phyloP scores from a whole-genome alignment of 2,888 invertebrate genomes.

The Vandiemenella viatica region DNA sequence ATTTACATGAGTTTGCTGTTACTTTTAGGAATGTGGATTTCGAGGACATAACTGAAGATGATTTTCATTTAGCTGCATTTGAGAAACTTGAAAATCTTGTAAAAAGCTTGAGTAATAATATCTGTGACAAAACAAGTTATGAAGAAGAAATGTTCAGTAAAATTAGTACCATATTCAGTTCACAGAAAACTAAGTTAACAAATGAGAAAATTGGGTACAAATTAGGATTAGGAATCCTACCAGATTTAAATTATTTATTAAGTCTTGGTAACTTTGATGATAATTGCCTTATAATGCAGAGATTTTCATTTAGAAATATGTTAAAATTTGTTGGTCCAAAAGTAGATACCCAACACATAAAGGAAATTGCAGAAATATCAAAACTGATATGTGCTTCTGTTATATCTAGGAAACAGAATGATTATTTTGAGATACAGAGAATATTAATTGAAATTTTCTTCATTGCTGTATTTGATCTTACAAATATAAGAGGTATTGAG shows the following conservation, averaged over 20 bases:
- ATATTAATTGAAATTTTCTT: constrained; percentile 8
- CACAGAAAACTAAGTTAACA: background rate
- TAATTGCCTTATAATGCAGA: background rate
- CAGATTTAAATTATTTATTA: background rate
- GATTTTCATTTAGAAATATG: background rate
- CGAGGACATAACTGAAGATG: background rate
- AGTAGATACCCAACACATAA: background rate
- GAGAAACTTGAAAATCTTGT: constrained; percentile 8
- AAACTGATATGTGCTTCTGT: background rate
- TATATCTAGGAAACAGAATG: constrained; percentile 6
- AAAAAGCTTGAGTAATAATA: constrained; percentile 6
- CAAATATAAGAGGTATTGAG: constrained; percentile 4
- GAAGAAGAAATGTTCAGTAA: constrained; percentile 9
- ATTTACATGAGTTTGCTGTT: background rate
- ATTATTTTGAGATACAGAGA: constrained; percentile 2
- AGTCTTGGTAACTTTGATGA: background rate
- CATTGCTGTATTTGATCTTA: constrained; percentile 8
- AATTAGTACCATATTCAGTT: constrained; percentile 7
- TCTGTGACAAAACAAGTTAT: constrained; percentile 9
- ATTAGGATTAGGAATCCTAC: background rate
- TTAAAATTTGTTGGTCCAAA: constrained; percentile 1
- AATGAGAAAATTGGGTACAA: background rate
- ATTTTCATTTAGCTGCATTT: background rate
- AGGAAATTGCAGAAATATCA: background rate
- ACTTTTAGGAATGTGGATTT: background rate